Evolutionary conservation across 2,888 invertebrate species (phyloP).

Genomic region (Petrolisthes manimaculis): DNA sequence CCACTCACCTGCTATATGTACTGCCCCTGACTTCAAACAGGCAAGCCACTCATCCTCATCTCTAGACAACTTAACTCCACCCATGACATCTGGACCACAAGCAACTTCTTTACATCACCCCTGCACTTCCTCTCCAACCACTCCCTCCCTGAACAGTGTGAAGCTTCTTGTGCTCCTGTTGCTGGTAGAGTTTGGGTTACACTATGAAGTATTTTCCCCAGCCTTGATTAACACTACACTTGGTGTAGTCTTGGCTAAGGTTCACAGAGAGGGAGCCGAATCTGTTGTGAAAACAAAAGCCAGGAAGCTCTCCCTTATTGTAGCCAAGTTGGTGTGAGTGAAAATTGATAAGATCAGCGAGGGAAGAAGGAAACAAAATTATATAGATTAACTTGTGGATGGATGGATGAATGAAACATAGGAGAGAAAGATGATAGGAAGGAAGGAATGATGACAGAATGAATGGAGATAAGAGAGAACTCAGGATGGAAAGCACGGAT

Average conservation of each 20-base stretch:
- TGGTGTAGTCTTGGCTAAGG: slow-evolving; percentile 17
- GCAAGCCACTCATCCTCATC: too few species aligned
- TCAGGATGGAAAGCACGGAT: background rate
- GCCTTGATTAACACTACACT: slow-evolving; percentile 20
- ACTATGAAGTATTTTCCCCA: slow-evolving; percentile 48
- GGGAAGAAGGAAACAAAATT: background rate
- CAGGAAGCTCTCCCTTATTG: slow-evolving; percentile 46
- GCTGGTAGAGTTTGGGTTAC: slow-evolving; percentile 52
- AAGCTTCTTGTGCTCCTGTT: slow-evolving; percentile 37
- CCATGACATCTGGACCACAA: background rate
- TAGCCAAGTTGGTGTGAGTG: slow-evolving; percentile 26
- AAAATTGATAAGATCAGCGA: background rate
- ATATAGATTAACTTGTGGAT: background rate
- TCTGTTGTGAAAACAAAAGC: slow-evolving; percentile 28
- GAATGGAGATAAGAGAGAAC: background rate
- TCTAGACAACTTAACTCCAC: background rate
- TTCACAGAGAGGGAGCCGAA: slow-evolving; percentile 20
- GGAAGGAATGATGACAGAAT: background rate
- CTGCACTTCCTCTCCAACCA: background rate
- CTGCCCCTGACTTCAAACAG: too few species aligned
- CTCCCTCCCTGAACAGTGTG: slow-evolving; percentile 4
- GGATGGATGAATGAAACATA: background rate
- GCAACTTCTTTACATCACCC: background rate
- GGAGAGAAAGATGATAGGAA: background rate
- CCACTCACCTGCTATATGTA: too few species aligned